Conservation (phyloP, 2,888 invertebrate species). For the Meteorus colon region DNA sequence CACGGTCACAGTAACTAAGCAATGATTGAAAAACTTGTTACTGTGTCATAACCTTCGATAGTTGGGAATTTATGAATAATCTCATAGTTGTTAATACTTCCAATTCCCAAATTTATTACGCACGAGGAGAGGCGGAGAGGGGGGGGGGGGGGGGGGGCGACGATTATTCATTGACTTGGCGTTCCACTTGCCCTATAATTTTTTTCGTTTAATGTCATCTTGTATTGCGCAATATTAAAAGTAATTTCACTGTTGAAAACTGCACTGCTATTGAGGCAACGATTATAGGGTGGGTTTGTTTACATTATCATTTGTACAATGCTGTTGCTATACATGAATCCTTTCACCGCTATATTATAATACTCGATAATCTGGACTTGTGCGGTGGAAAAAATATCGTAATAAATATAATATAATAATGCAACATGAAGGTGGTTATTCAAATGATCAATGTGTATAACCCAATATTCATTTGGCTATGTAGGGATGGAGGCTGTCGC, state of each 20-base stretch:
- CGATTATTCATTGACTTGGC: background rate
- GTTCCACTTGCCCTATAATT: background rate
- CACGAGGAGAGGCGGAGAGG: too few species aligned
- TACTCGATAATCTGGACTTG: background rate
- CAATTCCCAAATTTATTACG: background rate
- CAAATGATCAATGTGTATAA: constrained; percentile 2
- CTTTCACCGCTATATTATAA: too few species aligned
- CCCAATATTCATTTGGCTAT: too few species aligned
- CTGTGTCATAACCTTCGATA: background rate
- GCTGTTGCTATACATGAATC: background rate
- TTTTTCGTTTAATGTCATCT: background rate
- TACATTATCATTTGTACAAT: background rate
- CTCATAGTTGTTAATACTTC: background rate
- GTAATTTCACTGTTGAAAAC: background rate
- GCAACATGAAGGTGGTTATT: background rate
- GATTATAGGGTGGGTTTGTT: background rate
- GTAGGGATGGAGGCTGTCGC: too few species aligned
- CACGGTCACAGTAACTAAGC: background rate
- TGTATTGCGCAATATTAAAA: constrained; percentile 17
- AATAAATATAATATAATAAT: background rate
- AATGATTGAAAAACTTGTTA: background rate
- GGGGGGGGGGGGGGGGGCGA: too few species aligned
- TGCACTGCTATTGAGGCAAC: too few species aligned
- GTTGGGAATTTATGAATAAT: constrained; percentile 55
- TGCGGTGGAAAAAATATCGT: background rate